Evolutionary conservation across 2,888 invertebrate genomes (phyloP).

Genomic region (Ctena decussata): DNA sequence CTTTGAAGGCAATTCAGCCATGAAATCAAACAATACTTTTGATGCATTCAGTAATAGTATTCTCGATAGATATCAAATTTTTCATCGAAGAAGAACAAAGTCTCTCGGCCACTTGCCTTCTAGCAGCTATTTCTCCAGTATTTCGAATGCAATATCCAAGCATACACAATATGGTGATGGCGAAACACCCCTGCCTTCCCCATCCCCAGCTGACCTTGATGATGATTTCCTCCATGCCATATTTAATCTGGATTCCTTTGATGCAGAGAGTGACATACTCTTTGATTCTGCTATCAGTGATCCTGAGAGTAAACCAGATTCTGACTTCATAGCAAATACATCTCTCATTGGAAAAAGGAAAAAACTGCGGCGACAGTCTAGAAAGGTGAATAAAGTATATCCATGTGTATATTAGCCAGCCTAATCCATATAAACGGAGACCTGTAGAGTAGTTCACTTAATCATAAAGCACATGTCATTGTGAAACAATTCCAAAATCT

Average conservation of each 20-base stretch:
- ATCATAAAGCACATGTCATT: too few species aligned
- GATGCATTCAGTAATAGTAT: constrained; percentile 62
- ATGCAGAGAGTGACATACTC: constrained; percentile 35
- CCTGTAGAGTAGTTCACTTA: too few species aligned
- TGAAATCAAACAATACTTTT: constrained; percentile 58
- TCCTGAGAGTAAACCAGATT: constrained; percentile 31
- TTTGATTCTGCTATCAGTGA: constrained; percentile 31
- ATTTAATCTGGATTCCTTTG: constrained; percentile 56
- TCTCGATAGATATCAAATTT: constrained; percentile 52
- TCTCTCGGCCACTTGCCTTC: constrained; percentile 54
- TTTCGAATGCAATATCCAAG: constrained; percentile 16
- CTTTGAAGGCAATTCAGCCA: constrained; percentile 60
- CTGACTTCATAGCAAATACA: not conserved
- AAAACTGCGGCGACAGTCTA: constrained; percentile 36
- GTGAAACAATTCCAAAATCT: too few species aligned
- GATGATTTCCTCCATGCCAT: constrained; percentile 24
- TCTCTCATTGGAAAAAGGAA: constrained; percentile 11
- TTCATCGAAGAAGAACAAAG: constrained; percentile 59
- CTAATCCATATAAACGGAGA: too few species aligned
- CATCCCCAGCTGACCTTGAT: constrained; percentile 50
- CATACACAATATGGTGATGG: constrained; percentile 67
- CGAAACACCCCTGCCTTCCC: constrained; percentile 63
- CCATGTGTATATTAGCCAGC: too few species aligned
- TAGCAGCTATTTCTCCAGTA: not conserved
- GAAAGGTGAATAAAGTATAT: constrained; percentile 59